Conservation (phyloP, 2,113 vertebrate genomes). For the Nestor notabilis region DNA sequence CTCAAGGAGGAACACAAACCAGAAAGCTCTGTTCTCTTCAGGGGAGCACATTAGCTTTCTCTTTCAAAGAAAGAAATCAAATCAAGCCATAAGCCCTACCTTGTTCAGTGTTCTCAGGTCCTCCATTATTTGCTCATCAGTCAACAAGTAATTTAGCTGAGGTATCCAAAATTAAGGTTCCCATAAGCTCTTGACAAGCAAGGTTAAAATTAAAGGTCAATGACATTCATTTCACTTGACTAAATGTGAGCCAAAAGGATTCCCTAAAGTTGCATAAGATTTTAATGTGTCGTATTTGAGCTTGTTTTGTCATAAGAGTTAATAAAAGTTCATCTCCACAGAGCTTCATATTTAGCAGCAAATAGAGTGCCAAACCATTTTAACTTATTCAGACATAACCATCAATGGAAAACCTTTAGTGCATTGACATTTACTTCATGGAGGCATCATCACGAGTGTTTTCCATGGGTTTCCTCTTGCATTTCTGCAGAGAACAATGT, state of each 20-base stretch:
- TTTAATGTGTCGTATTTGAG: background rate
- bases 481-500: background rate
- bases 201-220: background rate
- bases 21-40: background rate
- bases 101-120: conserved; percentile 95
- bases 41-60: background rate
- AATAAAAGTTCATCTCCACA: background rate
- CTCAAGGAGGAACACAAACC: background rate
- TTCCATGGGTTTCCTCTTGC: background rate
- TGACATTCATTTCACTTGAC: background rate
- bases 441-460: background rate
- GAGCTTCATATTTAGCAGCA: background rate
- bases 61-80: background rate
- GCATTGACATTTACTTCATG: background rate
- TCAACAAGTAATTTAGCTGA: conserved; percentile 96
- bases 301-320: background rate
- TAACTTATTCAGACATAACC: background rate
- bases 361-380: background rate
- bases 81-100: conserved; percentile 65
- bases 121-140: conserved; percentile 98
- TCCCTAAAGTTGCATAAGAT: background rate
- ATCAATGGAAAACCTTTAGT: background rate
- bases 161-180: conserved; percentile 87
- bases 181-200: background rate
- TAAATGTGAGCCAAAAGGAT: background rate